phyloP scores from a whole-genome alignment of 1,140 invertebrate species.

The Sinonovacula constricta region DNA sequence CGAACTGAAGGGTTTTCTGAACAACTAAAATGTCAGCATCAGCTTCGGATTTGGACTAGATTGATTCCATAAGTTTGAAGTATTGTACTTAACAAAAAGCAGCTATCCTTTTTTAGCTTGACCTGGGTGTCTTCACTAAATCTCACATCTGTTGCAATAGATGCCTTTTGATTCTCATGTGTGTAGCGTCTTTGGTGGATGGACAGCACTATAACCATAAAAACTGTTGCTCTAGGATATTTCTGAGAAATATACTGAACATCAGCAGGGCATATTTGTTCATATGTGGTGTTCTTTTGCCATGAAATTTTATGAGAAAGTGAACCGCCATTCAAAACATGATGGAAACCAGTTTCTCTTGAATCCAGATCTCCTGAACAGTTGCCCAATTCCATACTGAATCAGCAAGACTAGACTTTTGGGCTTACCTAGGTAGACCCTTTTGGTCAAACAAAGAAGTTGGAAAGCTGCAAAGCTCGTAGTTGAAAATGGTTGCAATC shows the following conservation, averaged over 20 bases:
- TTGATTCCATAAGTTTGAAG: too few relatives aligned
- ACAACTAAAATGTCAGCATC: too few relatives aligned
- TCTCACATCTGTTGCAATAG: too few relatives aligned
- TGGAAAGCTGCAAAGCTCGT: constrained; percentile 10
- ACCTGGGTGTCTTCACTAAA: too few relatives aligned
- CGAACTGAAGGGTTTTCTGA: too few relatives aligned
- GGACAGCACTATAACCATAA: constrained; percentile 30
- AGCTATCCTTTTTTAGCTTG: too few relatives aligned
- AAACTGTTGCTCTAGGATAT: constrained; percentile 23
- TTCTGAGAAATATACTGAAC: neutral
- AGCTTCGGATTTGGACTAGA: too few relatives aligned
- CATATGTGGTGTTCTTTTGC: constrained; percentile 16
- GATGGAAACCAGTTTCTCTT: neutral
- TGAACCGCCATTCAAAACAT: constrained; percentile 43
- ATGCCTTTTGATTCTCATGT: neutral
- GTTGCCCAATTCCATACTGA: neutral
- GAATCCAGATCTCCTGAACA: too few relatives aligned
- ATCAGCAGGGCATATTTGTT: neutral
- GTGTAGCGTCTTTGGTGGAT: constrained; percentile 36
- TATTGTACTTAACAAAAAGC: too few relatives aligned
- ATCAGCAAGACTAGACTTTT: constrained; percentile 3
- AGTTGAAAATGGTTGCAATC: neutral
- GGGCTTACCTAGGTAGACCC: neutral
- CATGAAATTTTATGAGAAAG: constrained; percentile 23
- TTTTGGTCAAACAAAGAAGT: constrained; percentile 10